Percentiles rank a stretch among this genome's conserved stretches.
phyloP scores from a whole-genome alignment of 2,888 invertebrate genomes.

The Lycophotia porphyrea region DNA sequence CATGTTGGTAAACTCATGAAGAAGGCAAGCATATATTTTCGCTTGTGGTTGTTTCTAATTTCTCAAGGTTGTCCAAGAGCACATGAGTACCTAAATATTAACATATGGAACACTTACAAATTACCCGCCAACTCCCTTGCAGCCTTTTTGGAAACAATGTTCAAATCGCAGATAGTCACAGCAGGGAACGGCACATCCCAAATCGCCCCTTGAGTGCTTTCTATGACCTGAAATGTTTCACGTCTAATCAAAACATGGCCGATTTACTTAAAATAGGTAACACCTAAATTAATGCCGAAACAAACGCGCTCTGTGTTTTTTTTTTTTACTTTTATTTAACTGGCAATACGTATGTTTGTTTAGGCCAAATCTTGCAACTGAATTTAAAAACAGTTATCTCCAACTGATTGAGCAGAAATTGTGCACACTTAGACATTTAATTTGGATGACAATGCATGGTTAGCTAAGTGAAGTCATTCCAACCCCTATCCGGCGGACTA shows the following conservation, averaged over 20 bases:
- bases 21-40: no score
- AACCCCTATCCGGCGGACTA: no score
- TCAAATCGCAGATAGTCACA: conserved; percentile 91
- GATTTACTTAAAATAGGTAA: not conserved
- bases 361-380: not conserved
- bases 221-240: conserved; percentile 82
- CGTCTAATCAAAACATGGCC: not conserved
- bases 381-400: not conserved
- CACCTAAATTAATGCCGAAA: not conserved
- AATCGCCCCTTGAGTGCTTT: conserved; percentile 91
- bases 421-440: not conserved
- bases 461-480: not conserved
- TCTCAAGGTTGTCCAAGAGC: not conserved
- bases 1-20: no score
- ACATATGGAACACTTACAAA: conserved; percentile 84
- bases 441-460: not conserved
- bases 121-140: conserved; percentile 83
- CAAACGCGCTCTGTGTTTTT: not conserved
- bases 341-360: not conserved
- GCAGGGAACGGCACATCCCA: conserved; percentile 93
- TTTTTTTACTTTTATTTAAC: not conserved
- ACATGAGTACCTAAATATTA: not conserved
- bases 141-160: conserved; percentile 89
- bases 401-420: no score
- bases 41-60: not conserved